These are phyloP conservation scores for Hylomyscus alleni DNA, from an alignment of 2,797 vertebrate species.

Conservation along the genomic window DNA sequence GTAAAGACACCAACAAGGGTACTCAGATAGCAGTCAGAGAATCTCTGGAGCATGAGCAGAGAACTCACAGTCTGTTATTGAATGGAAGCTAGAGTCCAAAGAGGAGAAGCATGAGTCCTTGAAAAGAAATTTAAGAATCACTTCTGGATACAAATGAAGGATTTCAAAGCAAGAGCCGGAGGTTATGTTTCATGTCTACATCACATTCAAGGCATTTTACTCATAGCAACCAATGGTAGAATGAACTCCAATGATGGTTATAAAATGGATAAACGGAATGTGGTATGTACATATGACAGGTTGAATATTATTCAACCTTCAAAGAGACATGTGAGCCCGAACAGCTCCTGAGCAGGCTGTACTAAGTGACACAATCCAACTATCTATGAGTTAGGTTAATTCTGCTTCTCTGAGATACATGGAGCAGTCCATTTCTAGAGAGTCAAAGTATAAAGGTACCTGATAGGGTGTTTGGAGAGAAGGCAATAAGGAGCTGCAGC, in stretches of 20 bases:
- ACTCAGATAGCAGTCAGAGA: too few species aligned
- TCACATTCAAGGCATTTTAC: neutral
- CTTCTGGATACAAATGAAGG: neutral
- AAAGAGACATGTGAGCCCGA: neutral
- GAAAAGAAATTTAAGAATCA: neutral
- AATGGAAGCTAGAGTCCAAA: neutral
- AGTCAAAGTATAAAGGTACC: neutral
- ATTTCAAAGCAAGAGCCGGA: neutral
- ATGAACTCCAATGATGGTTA: neutral
- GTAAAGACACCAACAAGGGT: neutral
- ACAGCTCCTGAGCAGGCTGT: neutral
- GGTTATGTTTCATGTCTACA: neutral
- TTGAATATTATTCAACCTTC: neutral
- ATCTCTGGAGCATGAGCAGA: neutral
- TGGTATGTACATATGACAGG: too few species aligned
- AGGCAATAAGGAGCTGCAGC: accelerated
- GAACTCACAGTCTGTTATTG: neutral
- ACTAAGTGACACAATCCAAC: neutral
- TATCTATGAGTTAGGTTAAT: too few species aligned
- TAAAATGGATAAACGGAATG: neutral
- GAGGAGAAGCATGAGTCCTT: too few species aligned
- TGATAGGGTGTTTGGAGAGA: neutral
- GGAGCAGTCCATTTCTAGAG: neutral
- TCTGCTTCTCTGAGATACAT: neutral
- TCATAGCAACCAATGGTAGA: neutral